Evolutionary conservation across 2,888 invertebrate species (phyloP), one percentile per base, ranked within the genome.

Genomic region (Yponomeuta cagnagella): DNA sequence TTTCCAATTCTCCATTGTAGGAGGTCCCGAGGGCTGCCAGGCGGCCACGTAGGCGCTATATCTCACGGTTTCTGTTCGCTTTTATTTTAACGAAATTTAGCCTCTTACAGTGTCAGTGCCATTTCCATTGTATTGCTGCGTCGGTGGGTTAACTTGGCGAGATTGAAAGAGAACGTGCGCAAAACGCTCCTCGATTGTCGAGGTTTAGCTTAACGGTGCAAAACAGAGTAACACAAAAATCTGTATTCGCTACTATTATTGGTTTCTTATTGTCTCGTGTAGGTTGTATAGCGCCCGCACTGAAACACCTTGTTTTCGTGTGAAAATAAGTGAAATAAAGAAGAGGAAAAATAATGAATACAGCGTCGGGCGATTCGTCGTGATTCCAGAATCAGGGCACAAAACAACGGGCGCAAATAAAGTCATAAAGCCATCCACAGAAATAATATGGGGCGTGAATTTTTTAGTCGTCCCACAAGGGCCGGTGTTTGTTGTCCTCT

Each of bases 71-170:
- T 84, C 86, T 84, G 87, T 87, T 84, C 89, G 88, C 90, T 91
- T 90, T 91, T 91, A 91, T 92, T 92, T 91, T 90, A 91, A 90
- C 91, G 88, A 91, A 92, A 90, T 90, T 90, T 89, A 87, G 86
- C 88, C 85, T 86, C 88, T 69, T 82, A 85, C 83, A 86, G 76
- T 84, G 90, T 89, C 90, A 88, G 82, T 84, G 89, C 82, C 90
- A 87, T 87, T 88, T 86, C 90, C 87, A 90, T 90, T 91, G 90
- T 89, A 86, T 88, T 81, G 79, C 77, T 80, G 79, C 82, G 80
- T 79, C 81, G 77, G 77, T 82, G 86, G 86, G 87, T 87, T 86
- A 89, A 90, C 90, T 90, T 89, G 87, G 86, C 89, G 88, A 88
- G 89, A 90, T 91, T 90, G 90, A 89, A 91, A 89, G 85, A 85